Conservation (phyloP, 35 echinoderm and acorn worm species). For the Stichopus chloronotus region DNA sequence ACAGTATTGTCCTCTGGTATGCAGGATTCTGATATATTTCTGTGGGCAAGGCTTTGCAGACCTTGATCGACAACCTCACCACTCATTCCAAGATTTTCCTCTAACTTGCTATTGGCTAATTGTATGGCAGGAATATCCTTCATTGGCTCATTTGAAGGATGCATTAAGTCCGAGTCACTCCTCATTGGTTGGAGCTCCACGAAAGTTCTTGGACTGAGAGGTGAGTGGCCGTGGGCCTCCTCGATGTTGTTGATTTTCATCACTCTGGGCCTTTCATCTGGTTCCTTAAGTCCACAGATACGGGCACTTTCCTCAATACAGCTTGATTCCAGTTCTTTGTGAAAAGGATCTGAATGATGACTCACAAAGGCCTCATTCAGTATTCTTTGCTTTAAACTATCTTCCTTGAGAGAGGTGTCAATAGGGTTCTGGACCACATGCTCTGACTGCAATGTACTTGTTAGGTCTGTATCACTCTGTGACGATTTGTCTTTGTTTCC, state of each 20-base stretch:
- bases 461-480: neutral
- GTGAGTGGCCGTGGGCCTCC: neutral
- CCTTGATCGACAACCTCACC: neutral
- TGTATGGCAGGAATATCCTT: conserved; percentile 5
- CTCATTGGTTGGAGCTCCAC: conserved; percentile 26
- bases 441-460: neutral
- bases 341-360: too few relatives aligned
- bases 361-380: too few relatives aligned
- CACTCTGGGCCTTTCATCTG: conserved; percentile 1
- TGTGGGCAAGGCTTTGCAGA: neutral
- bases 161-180: neutral
- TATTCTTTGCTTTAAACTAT: too few relatives aligned
- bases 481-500: neutral
- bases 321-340: too few relatives aligned
- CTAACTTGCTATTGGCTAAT: neutral
- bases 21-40: neutral
- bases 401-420: too few relatives aligned
- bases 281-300: too few relatives aligned
- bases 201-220: conserved; percentile 31
- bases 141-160: neutral
- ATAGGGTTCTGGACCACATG: too few relatives aligned
- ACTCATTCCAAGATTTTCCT: neutral
- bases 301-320: too few relatives aligned
- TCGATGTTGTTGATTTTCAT: neutral
- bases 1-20: neutral